phyloP scores from a whole-genome alignment of 1,140 invertebrate species.

The Zaprionus gabonicus region DNA sequence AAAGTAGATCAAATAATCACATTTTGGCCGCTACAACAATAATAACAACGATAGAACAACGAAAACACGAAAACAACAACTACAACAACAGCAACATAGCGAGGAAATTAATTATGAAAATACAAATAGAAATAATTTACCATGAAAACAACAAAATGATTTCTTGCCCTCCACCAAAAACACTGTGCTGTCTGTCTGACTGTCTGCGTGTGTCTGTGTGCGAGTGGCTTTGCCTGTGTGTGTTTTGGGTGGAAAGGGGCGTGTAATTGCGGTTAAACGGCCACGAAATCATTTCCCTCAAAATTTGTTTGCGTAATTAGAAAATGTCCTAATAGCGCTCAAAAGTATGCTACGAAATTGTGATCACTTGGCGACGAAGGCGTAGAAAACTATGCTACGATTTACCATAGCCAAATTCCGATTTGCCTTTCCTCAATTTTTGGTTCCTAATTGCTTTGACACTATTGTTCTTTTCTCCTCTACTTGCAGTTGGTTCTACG shows the following conservation, averaged over 20 bases:
- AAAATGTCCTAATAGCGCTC: slow-evolving; percentile 19
- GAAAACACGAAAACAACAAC: slow-evolving; percentile 34
- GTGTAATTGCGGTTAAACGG: slow-evolving; percentile 43
- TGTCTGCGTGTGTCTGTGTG: not conserved
- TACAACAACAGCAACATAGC: slow-evolving; percentile 16
- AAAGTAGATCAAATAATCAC: slow-evolving; percentile 80
- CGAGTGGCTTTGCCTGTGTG: slow-evolving; percentile 1
- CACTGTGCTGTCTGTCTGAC: not conserved
- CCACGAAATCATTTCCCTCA: slow-evolving; percentile 31
- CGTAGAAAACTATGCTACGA: not conserved
- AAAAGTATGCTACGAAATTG: slow-evolving; percentile 25
- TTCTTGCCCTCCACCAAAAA: not conserved
- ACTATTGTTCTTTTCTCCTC: slow-evolving; percentile 19
- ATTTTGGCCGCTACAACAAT: slow-evolving; percentile 50
- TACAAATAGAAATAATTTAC: slow-evolving; percentile 69
- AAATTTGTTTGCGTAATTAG: slow-evolving; percentile 32
- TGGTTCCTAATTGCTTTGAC: slow-evolving; percentile 4
- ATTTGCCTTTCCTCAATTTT: not conserved
- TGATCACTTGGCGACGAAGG: not conserved
- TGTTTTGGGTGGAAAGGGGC: not conserved
- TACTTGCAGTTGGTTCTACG: slow-evolving; percentile 21
- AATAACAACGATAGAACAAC: slow-evolving; percentile 25
- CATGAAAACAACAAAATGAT: slow-evolving; percentile 55
- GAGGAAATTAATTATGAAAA: slow-evolving; percentile 74
- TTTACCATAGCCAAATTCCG: not conserved